Base-by-base conservation (phyloP, 2,888 invertebrate species). In the Trichopria drosophilae region DNA sequence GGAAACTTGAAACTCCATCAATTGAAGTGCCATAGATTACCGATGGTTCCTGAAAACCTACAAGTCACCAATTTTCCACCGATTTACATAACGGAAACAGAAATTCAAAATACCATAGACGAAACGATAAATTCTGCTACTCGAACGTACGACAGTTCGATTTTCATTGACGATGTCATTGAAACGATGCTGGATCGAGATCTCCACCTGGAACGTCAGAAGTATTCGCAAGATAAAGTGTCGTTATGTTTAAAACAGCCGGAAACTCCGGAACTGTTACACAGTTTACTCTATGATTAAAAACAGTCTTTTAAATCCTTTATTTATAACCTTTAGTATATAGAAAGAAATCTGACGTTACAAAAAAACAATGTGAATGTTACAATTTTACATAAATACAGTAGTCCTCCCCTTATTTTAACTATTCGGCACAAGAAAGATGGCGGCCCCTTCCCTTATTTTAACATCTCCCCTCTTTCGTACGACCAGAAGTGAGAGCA, bases 1-100 rank as follows among this genome's bases (percentile, higher is more conserved):
- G 69, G 73, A 2, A 74, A 74, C 61, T 52, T 73, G 1, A 74
- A 73, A 51, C 59, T 64, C 3, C 73, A 74, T 55, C 69, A 69
- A 43, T 41, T 62, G 1, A 73, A 72, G 36, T 73, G 71, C 47
- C 68, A 67, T 28, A 66, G 62, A 53, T 63, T 64, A 39, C 47
- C 65, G 7, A 47, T 67, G 28, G 29, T 50, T 4, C 53, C 61
- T 4, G 59, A 62, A 24, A 43, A 58, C 4, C 61, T n/a, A n/a
- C n/a, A n/a, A n/a, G n/a, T n/a, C n/a, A n/a, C 64, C 42, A 63
- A 64, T 31, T 73, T 66, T 23, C 65, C 68, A 32, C 53, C 64
- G 1, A 65, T 72, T 34, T 68, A 68, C 39, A 66, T 73, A 4
- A 69, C 66, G 6, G 73, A 73, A 9, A 72, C 64, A 32, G 73